Evolutionary conservation across 2,113 vertebrate genomes (phyloP), one percentile per base, ranked within the genome.

Genomic region (Oreocharis arfaki): DNA sequence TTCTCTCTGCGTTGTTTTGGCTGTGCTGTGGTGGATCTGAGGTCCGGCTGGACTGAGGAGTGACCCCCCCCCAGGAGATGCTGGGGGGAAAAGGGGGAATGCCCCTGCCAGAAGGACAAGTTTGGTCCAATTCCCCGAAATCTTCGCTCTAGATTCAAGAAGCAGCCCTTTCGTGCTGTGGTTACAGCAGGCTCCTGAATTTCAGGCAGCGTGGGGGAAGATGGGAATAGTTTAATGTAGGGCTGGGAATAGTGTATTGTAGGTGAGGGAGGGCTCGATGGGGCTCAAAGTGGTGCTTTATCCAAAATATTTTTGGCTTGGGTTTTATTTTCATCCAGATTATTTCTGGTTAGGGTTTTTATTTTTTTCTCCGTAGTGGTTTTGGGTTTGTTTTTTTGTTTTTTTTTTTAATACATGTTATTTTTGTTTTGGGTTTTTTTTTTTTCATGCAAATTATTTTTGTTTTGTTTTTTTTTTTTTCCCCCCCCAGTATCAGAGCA

Each of bases 401-500:
- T 8, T 16, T 28, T 26, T 30, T 28, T 39, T 39, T 11, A 2
- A 41, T 30, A 9, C 59, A 9, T 39, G 39, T 39, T 39, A 39
- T 39, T 89, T 10, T 81, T 89, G 21, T 10, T 33, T 46, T 42
- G 60, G 33, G 14, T 16, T 17, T 26, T 55, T 16, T 17, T 26
- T 55, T 30, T 32, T 42, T 42, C 27, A 63, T 15, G 4, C 19
- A 28, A 5, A 32, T 64, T 63, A 10, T 10, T 7, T 52, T 17
- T 65, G 16, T 0, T 20, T 57, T 17, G 44, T 3, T 9, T 35
- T 56, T 55, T 23, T 10, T 2, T n/a, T n/a, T n/a, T n/a, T n/a
- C n/a, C n/a, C n/a, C n/a, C n/a, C n/a, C 3, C 94, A 99, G 99
- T 98, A 70, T 98, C 99, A 1, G 99, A 99, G 97, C 99, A 99